Percentiles rank a stretch among this genome's conserved stretches.
Evolutionary conservation across 2,797 vertebrate species (phyloP).

Genomic region (Enteromius viviparus): DNA sequence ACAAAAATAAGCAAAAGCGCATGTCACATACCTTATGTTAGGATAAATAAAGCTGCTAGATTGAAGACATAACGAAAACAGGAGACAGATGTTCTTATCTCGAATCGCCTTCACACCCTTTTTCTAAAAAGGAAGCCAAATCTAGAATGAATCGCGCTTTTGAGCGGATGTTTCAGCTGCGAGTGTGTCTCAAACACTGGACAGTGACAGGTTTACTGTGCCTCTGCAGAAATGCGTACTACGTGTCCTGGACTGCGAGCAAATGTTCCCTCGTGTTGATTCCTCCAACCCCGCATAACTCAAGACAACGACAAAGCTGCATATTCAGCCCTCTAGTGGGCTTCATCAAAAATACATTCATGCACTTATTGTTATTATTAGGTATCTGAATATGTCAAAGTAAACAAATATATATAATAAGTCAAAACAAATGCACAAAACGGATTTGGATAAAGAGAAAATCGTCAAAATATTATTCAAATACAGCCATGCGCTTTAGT

Average conservation of each 20-base stretch:
- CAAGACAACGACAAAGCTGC: not conserved
- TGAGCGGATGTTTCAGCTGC: slow-evolving; percentile 5
- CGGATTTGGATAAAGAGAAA: not conserved
- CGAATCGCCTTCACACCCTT: not conserved
- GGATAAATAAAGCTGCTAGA: not conserved
- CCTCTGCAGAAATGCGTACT: slow-evolving; percentile 2
- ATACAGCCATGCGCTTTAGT: not conserved
- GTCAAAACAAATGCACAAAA: not conserved
- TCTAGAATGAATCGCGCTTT: not conserved
- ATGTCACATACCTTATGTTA: slow-evolving; percentile 4
- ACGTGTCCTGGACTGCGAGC: slow-evolving; percentile 4
- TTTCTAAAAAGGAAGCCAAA: not conserved
- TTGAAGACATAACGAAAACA: not conserved
- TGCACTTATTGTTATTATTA: not conserved
- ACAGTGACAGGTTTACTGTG: slow-evolving; percentile 25
- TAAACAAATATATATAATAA: not conserved
- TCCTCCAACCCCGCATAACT: not conserved
- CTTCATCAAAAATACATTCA: not conserved
- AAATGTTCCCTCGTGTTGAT: slow-evolving; percentile 26
- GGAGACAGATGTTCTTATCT: not conserved
- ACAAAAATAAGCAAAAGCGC: not conserved
- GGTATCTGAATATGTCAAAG: not conserved
- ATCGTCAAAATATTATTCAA: not conserved
- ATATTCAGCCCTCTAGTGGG: slow-evolving; percentile 12
- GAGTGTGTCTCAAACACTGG: not conserved